Conservation (phyloP, 2,797 vertebrate species). For the Manis javanica region DNA sequence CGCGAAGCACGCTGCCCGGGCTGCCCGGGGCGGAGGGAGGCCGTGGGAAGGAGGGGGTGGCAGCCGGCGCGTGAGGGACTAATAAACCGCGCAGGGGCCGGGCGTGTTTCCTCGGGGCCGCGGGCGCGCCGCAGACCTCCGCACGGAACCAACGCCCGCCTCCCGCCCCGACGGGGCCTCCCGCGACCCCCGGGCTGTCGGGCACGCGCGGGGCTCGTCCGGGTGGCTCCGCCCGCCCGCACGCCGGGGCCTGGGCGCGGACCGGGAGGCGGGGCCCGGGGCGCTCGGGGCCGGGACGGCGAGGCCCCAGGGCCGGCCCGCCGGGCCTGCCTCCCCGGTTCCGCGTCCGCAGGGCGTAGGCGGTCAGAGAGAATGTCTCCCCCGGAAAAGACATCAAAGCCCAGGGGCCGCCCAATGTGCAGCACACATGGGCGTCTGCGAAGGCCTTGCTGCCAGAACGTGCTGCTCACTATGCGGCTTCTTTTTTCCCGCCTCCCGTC, state of each 20-base stretch:
- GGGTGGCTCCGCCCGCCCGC: no score
- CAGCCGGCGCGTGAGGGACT: not conserved
- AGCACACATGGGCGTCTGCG: slow-evolving; percentile 83
- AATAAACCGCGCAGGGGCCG: not conserved
- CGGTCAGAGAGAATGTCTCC: slow-evolving; percentile 75
- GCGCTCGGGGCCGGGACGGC: no score
- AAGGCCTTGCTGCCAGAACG: slow-evolving; percentile 81
- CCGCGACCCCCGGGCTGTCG: no score
- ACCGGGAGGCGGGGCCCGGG: no score
- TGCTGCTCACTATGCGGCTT: slow-evolving; percentile 78
- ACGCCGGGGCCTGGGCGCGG: no score
- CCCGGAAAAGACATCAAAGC: slow-evolving; percentile 85
- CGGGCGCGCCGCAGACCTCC: no score
- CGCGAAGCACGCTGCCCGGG: not conserved
- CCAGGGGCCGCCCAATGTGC: slow-evolving; percentile 82
- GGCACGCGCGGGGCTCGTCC: no score
- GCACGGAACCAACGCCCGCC: no score
- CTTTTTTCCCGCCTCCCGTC: not conserved
- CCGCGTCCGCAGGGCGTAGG: slow-evolving; percentile 57
- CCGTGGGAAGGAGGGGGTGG: not conserved
- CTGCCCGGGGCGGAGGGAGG: not conserved
- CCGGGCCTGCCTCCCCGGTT: slow-evolving; percentile 55
- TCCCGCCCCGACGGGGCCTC: no score
- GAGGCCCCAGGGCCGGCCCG: not conserved
- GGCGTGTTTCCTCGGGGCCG: no score